A percentile compares a stretch with the other conserved stretches of the same genome.
Evolutionary conservation across 1,140 invertebrate genomes (phyloP).

Genomic region (Euschistus heros): DNA sequence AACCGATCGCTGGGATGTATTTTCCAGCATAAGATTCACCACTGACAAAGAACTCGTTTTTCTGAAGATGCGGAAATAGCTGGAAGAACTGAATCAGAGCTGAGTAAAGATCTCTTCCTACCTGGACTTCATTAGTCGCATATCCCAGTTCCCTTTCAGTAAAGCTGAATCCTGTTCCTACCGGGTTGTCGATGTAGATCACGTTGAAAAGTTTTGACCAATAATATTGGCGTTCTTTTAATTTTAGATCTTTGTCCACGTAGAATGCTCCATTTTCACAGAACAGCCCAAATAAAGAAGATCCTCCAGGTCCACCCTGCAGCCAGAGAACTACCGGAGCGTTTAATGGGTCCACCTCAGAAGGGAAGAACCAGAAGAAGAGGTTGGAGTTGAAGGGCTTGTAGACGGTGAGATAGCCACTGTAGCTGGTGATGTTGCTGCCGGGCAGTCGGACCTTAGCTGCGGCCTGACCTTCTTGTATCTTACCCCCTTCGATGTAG

Average conservation of each 20-base stretch:
- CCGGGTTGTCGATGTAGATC: too few relatives aligned
- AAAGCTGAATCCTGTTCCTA: too few relatives aligned
- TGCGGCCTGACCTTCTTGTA: constrained; percentile 18
- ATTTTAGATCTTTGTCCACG: constrained; percentile 46
- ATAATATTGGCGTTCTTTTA: too few relatives aligned
- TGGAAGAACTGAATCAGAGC: constrained; percentile 60
- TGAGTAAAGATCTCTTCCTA: constrained; percentile 53
- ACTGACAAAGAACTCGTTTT: constrained; percentile 32
- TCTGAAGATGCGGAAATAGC: constrained; percentile 38
- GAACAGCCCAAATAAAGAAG: constrained; percentile 60
- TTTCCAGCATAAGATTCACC: too few relatives aligned
- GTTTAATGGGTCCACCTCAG: constrained; percentile 37
- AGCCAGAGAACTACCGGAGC: constrained; percentile 62
- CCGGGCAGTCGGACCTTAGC: constrained; percentile 20
- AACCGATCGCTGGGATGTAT: constrained; percentile 41
- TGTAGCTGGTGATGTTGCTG: constrained; percentile 35
- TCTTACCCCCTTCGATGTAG: constrained; percentile 22
- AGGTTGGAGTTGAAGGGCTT: too few relatives aligned
- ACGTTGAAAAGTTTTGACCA: too few relatives aligned
- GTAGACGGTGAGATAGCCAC: constrained; percentile 60
- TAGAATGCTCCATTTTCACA: constrained; percentile 42
- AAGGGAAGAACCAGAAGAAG: too few relatives aligned
- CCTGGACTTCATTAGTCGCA: too few relatives aligned
- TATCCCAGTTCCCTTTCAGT: too few relatives aligned
- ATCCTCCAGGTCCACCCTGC: constrained; percentile 61